Evolutionary conservation across 2,113 vertebrate genomes (phyloP).

Genomic region (Probosciger aterrimus): DNA sequence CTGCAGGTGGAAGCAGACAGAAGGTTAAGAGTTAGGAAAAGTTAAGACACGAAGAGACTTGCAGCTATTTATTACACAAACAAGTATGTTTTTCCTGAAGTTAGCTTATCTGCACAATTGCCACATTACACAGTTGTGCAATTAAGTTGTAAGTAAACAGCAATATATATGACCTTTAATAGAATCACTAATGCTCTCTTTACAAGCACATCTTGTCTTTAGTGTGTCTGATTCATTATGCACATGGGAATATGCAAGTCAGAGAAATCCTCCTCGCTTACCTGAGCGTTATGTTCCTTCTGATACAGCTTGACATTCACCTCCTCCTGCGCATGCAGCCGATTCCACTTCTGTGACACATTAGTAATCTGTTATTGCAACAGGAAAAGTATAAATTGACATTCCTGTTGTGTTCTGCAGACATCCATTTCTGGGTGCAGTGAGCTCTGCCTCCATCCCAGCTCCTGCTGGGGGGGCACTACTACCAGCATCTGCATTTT

Average conservation of each 20-base stretch:
- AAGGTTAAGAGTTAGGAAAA: neutral
- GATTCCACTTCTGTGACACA: conserved; percentile 46
- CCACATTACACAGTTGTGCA: neutral
- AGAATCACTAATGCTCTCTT: neutral
- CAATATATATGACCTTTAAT: neutral
- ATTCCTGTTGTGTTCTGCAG: conserved; percentile 45
- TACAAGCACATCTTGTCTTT: neutral
- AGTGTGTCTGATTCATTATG: neutral
- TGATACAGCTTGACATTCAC: conserved; percentile 23
- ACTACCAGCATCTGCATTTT: neutral
- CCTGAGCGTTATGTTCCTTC: conserved; percentile 66
- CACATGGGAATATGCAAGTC: accelerated
- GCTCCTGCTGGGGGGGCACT: neutral
- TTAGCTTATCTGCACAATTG: neutral
- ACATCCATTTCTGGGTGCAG: neutral
- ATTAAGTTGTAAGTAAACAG: neutral
- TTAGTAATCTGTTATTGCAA: neutral
- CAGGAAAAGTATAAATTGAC: neutral
- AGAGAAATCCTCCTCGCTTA: neutral
- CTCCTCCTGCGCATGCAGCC: conserved; percentile 60
- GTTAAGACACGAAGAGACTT: neutral
- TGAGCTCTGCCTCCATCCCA: neutral
- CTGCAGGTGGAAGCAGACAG: neutral
- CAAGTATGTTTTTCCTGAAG: neutral
- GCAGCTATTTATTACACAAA: neutral